Base-by-base conservation (phyloP, 2,888 invertebrate genomes). In the Apamea anceps region DNA sequence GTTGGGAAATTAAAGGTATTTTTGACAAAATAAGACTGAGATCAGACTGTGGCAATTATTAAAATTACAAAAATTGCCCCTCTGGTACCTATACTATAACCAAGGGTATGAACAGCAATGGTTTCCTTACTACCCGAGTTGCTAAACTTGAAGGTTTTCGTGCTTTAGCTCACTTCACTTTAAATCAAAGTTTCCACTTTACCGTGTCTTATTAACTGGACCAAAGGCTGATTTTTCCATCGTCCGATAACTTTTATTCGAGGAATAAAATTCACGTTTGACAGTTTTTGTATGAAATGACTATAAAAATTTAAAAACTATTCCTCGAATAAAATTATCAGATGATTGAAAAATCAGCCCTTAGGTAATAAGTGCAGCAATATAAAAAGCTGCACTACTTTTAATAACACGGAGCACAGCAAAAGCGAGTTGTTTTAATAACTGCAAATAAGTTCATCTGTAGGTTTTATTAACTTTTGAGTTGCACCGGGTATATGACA, bases 361-460 rank as follows among this genome's bases (percentile, higher is more conserved):
- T 48, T 76, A 18, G 13, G 70, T 45, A 25, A 71, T 71, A 76
- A 60, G 8, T 32, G 12, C 25, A 66, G 25, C 12, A 32, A n/a
- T 73, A 45, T 48, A 12, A 48, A 48, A 48, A 48, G 45, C 45
- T 10, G 45, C 7, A 37, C 12, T 7, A 66, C 25, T 57, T 37
- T 48, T 28, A 6, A 57, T n/a, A 60, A 66, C 21, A 45, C 5
- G 32, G 72, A 62, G 62, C 42, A 15, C 21, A 21, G 51, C 42
- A 80, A 72, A 54, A 21, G 48, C 65, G 42, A 54, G 18, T 25
- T 28, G 28, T 62, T 54, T 45, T n/a, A 54, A 75, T 25, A 25
- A 76, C 76, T 75, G 51, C 15, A 51, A 51, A 63, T 51, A 63
- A 75, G 42, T 76, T 74, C 37, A 48, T 62, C 75, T 25, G 28